Evolutionary conservation across 2,888 invertebrate species (phyloP).

Genomic region (Cinara cedri): DNA sequence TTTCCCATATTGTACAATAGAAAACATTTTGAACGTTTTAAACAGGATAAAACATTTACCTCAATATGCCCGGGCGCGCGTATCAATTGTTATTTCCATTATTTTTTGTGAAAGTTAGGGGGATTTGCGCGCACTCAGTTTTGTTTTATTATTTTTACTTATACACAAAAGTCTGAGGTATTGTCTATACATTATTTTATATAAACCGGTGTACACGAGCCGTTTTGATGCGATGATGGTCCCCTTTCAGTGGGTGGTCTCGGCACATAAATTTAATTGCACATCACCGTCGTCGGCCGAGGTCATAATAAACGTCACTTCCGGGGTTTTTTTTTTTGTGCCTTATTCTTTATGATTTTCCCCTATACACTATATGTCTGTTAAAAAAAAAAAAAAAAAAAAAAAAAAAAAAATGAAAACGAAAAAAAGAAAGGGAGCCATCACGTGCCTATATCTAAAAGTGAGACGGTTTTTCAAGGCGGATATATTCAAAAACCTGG

Average conservation of each 20-base stretch:
- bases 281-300: conserved; percentile 53
- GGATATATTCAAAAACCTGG: conserved; percentile 50
- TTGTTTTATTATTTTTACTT: conserved; percentile 29
- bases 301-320: conserved; percentile 57
- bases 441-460: conserved; percentile 36
- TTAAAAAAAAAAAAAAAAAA: conserved; percentile 27
- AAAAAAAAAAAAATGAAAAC: too few relatives aligned
- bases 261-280: conserved; percentile 57
- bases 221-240: conserved; percentile 39
- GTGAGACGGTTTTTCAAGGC: conserved; percentile 37
- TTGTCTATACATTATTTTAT: conserved; percentile 19
- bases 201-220: conserved; percentile 18
- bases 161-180: conserved; percentile 51
- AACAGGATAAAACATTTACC: background rate
- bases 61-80: background rate
- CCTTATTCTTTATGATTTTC: conserved; percentile 38
- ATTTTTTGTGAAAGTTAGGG: conserved; percentile 8
- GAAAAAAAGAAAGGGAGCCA: conserved; percentile 25
- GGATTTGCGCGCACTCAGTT: conserved; percentile 1
- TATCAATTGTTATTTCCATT: conserved; percentile 33
- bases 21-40: too few relatives aligned
- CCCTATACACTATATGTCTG: conserved; percentile 9
- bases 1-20: too few relatives aligned
- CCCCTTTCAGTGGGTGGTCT: conserved; percentile 55
- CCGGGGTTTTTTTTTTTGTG: conserved; percentile 52